phyloP scores from a whole-genome alignment of 2,888 invertebrate species.

The Hanleya hanleyi region DNA sequence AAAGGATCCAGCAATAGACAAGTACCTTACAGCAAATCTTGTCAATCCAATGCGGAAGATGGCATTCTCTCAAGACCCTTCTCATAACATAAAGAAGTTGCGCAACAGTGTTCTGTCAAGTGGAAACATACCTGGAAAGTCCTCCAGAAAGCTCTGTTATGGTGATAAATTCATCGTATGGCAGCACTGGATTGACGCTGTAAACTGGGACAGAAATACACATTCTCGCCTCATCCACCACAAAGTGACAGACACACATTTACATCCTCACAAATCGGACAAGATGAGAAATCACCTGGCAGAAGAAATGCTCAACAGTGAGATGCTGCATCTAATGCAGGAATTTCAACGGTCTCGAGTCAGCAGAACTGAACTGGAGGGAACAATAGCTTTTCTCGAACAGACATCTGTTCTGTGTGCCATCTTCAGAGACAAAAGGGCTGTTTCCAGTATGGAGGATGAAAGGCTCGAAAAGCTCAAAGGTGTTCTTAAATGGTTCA shows the following conservation, averaged over 20 bases:
- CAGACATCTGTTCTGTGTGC: background rate
- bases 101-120: background rate
- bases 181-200: background rate
- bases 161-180: background rate
- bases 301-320: background rate
- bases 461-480: background rate
- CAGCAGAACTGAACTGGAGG: background rate
- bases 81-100: background rate
- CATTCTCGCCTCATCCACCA: background rate
- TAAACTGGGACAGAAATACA: background rate
- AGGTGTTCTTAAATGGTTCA: background rate
- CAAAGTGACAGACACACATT: background rate
- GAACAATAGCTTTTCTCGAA: background rate
- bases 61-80: background rate
- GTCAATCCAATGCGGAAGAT: background rate
- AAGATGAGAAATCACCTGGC: constrained; percentile 6
- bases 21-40: background rate
- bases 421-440: background rate
- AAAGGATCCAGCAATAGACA: background rate
- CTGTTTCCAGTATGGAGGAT: background rate
- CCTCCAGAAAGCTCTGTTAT: background rate
- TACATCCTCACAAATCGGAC: background rate
- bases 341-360: background rate
- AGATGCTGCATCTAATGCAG: background rate
- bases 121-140: background rate